Conservation (phyloP, 2,797 vertebrate genomes). For the Artibeus lituratus region DNA sequence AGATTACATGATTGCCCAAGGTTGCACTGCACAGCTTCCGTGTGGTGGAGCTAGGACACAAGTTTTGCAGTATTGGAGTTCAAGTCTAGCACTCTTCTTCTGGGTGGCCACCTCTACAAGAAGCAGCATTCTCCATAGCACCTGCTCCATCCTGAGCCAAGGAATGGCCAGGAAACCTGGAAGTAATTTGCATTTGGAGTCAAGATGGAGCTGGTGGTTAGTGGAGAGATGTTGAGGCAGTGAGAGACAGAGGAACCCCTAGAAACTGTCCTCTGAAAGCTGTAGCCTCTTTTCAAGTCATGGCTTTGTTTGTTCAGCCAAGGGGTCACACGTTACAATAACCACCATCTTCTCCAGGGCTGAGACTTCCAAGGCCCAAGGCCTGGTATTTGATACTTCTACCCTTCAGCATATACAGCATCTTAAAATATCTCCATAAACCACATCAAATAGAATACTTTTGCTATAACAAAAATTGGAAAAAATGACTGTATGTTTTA, state of each 20-base stretch:
- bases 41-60: neutral
- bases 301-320: neutral
- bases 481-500: slow-evolving; percentile 6
- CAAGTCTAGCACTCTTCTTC: no score
- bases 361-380: neutral
- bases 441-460: neutral
- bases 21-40: neutral
- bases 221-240: neutral
- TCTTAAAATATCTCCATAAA: neutral
- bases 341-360: no score
- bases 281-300: neutral
- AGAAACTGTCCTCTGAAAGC: neutral
- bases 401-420: neutral
- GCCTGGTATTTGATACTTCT: neutral
- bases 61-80: neutral
- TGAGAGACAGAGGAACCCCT: neutral
- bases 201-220: neutral
- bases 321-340: neutral
- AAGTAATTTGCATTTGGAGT: neutral
- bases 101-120: no score
- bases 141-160: neutral
- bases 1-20: neutral
- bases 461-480: neutral
- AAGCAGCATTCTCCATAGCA: neutral
- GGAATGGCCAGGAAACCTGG: neutral